Evolutionary conservation across 2,113 vertebrate genomes (phyloP).

Genomic region (Candoia aspera): DNA sequence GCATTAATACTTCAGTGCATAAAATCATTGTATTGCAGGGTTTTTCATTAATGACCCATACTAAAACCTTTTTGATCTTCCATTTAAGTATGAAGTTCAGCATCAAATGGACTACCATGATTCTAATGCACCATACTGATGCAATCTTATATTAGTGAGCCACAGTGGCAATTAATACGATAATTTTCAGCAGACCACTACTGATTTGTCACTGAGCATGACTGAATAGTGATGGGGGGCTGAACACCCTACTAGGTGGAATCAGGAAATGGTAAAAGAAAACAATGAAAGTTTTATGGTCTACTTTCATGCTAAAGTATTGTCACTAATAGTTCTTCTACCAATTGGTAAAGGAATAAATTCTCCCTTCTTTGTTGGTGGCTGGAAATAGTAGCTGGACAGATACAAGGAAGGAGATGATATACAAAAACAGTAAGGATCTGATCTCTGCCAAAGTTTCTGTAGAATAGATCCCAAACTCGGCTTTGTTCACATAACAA

Average conservation of each 20-base stretch:
- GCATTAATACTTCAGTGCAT: background rate
- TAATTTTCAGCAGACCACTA: background rate
- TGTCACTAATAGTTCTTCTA: background rate
- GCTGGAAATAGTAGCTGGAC: background rate
- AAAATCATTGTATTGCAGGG: too few species aligned
- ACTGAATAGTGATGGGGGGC: background rate
- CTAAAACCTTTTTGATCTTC: background rate
- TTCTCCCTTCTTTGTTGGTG: background rate
- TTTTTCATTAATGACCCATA: background rate
- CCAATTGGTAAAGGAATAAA: background rate
- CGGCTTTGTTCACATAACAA: background rate
- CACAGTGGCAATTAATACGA: background rate
- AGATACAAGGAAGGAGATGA: background rate
- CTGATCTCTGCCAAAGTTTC: background rate
- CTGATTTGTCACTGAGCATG: background rate
- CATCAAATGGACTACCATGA: background rate
- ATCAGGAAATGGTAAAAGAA: background rate
- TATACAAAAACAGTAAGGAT: background rate
- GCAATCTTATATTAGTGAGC: background rate
- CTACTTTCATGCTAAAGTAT: background rate
- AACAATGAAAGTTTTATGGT: background rate
- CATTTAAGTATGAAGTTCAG: background rate
- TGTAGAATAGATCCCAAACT: background rate
- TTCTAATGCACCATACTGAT: background rate
- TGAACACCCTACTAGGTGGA: background rate